Evolutionary conservation across 1,140 invertebrate species (phyloP), one percentile per base, ranked within the genome.

Genomic region (Neelides sp.): DNA sequence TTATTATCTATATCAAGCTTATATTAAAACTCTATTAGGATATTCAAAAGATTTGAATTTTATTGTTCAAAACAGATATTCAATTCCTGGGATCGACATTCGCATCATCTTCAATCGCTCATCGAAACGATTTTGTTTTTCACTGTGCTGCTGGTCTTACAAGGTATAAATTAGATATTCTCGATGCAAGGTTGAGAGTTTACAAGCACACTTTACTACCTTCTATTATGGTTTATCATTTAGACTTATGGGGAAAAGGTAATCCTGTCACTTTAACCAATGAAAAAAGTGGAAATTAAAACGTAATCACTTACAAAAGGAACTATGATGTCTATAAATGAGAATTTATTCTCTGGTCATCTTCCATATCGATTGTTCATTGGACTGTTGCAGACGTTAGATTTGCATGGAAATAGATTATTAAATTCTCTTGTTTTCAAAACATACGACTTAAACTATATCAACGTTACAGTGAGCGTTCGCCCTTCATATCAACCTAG

Each of bases 301-400:
- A 48, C 24, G 5, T 48, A 39, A 26, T 48, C 36, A 22, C 35
- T 61, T 3, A 23, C 45, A 15, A 15, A 22, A 3, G 56, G 53
- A 17, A 42, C 48, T 30, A 1, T 30, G n/a, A 15, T 13, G 15
- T 22, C 37, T 30, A 43, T 26, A 2, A 55, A 56, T 39, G 46
- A 55, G n/a, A 46, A 45, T 42, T 13, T 61, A 2, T 27, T 61
- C 17, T 41, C 13, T 13, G 48, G 48, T 17, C 43, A 46, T 24
- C 26, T 61, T 10, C 59, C 59, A 7, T 42, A 50, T 13, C 48
- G 53, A 41, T 7, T 55, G 13, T 36, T 52, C n/a, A 41, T 62
- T 42, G 39, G 24, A 4, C 35, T 60, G 20, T 48, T 62, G 0
- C 23, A 8, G 15, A 52, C 48, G 44, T n/a, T 17, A 20, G 44